Evolutionary conservation across 2,113 vertebrate species (phyloP).

Genomic region (Herpetotheres cachinnans): DNA sequence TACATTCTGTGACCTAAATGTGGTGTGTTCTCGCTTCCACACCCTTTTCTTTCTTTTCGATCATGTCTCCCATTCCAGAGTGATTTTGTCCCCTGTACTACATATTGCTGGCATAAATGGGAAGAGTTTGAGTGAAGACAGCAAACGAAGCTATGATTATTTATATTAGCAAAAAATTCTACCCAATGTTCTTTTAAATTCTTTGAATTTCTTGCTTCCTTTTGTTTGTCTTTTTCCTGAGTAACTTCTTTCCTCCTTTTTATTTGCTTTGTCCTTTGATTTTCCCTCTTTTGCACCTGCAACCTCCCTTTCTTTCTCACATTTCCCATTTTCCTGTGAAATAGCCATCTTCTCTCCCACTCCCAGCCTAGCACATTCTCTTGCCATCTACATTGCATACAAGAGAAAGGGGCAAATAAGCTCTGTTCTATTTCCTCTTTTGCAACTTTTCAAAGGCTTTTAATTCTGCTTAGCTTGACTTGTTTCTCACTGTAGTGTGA

Average conservation of each 20-base stretch:
- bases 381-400: neutral
- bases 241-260: neutral
- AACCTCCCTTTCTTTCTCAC: neutral
- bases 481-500: too few species aligned
- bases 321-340: neutral
- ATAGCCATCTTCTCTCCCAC: neutral
- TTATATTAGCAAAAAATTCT: neutral
- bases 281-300: neutral
- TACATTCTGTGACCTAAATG: slow-evolving; percentile 58
- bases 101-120: neutral
- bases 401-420: neutral
- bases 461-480: too few species aligned
- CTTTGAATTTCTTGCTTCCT: neutral
- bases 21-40: slow-evolving; percentile 20
- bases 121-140: neutral
- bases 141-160: neutral
- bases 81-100: neutral
- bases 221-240: neutral
- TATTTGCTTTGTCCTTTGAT: neutral
- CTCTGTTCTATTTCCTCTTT: too few species aligned
- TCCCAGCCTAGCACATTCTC: neutral
- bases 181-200: neutral
- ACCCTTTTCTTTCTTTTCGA: slow-evolving; percentile 52
- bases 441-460: too few species aligned
- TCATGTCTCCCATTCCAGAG: slow-evolving; percentile 35